A percentile compares a stretch with the other conserved stretches of the same genome.
Evolutionary conservation across 1,140 invertebrate genomes (phyloP).

Genomic region (Euura saliciscinereae): DNA sequence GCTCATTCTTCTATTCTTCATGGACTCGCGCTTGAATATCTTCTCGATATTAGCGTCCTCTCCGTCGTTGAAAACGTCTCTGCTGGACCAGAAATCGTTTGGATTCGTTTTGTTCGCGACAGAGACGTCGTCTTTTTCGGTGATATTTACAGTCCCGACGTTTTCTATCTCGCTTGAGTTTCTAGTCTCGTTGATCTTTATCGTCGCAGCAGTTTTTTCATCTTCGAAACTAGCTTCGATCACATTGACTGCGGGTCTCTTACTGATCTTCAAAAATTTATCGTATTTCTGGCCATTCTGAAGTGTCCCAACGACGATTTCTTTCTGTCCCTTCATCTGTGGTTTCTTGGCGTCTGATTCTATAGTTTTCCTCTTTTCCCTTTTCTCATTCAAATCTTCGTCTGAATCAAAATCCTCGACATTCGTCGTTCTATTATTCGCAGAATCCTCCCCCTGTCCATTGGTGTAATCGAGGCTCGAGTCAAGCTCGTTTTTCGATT

Average conservation of each 20-base stretch:
- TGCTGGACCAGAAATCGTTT: background rate
- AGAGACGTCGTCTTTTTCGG: background rate
- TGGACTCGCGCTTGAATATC: constrained; percentile 32
- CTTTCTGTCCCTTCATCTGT: constrained; percentile 40
- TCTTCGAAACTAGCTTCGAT: constrained; percentile 21
- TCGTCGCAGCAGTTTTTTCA: background rate
- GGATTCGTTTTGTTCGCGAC: background rate
- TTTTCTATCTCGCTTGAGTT: background rate
- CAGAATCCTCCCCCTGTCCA: constrained; percentile 30
- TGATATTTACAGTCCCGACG: constrained; percentile 14
- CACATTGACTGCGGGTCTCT: constrained; percentile 11
- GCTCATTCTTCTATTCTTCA: constrained; percentile 18
- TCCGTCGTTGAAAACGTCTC: constrained; percentile 1
- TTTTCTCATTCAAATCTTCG: constrained; percentile 22
- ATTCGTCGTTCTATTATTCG: constrained; percentile 18
- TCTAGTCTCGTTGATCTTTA: background rate
- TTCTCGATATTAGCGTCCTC: constrained; percentile 31
- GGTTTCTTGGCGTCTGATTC: constrained; percentile 8
- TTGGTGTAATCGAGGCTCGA: constrained; percentile 43
- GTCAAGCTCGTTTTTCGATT: constrained; percentile 34
- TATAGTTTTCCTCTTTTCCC: constrained; percentile 12
- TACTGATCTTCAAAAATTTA: constrained; percentile 17
- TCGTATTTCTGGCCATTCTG: constrained; percentile 12
- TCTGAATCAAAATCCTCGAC: constrained; percentile 32
- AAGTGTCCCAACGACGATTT: constrained; percentile 26